Evolutionary conservation across 2,888 invertebrate genomes (phyloP).

Genomic region (Heliconius ismenius): DNA sequence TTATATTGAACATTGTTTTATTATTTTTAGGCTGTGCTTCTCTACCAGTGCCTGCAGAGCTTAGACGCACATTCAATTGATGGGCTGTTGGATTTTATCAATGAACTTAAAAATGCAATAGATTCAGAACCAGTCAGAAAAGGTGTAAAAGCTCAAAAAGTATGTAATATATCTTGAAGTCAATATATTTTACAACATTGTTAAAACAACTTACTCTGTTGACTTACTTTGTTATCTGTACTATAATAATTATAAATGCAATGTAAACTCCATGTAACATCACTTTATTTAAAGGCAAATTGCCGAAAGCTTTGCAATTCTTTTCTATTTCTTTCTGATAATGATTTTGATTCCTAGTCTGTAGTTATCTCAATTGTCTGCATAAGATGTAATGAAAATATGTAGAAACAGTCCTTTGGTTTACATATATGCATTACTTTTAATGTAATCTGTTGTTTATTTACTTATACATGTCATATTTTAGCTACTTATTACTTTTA

Average conservation of each 20-base stretch:
- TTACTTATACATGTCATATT: too few species aligned
- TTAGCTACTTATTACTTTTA: too few species aligned
- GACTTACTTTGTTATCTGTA: background rate
- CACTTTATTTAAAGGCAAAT: background rate
- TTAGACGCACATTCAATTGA: constrained; percentile 89
- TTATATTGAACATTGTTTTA: background rate
- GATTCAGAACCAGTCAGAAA: constrained; percentile 88
- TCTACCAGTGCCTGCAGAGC: constrained; percentile 90
- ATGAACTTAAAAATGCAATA: constrained; percentile 89
- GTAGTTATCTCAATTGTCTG: too few species aligned
- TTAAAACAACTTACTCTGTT: too few species aligned
- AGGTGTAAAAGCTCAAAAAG: constrained; percentile 95
- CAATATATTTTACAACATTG: too few species aligned
- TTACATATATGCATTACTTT: too few species aligned
- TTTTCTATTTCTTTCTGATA: background rate
- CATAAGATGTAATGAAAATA: too few species aligned
- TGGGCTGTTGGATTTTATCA: constrained; percentile 88
- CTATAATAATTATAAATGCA: background rate
- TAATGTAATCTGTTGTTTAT: too few species aligned
- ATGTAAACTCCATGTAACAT: background rate
- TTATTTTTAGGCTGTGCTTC: constrained; percentile 85
- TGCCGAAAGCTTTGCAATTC: background rate
- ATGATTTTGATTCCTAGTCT: background rate
- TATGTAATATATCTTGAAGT: constrained; percentile 53
- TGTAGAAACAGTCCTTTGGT: too few species aligned